Percentiles rank a stretch among this genome's conserved stretches.
phyloP scores from a whole-genome alignment of 2,113 vertebrate genomes.

The Platichthys flesus region DNA sequence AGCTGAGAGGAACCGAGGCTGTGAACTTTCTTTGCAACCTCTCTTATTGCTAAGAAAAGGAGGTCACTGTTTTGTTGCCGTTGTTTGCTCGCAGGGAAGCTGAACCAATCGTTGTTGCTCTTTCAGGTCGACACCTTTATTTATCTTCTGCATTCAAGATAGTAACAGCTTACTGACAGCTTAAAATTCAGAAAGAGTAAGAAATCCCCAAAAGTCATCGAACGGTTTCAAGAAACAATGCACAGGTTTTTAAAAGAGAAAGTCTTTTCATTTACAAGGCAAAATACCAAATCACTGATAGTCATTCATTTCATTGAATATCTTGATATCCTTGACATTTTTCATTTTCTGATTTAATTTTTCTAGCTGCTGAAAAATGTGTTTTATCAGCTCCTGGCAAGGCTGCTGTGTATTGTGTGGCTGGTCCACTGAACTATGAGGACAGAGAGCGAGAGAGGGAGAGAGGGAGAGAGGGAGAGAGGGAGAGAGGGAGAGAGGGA shows the following conservation, averaged over 20 bases:
- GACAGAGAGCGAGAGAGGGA: constrained; percentile 17
- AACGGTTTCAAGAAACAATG: too few relatives aligned
- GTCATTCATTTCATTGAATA: neutral
- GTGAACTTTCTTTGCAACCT: constrained; percentile 29
- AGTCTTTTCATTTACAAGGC: neutral
- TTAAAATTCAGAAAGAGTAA: constrained; percentile 10
- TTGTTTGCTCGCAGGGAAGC: constrained; percentile 23
- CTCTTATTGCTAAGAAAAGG: constrained; percentile 53
- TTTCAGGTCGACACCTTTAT: constrained; percentile 38
- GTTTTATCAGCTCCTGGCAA: constrained; percentile 40
- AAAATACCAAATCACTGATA: neutral
- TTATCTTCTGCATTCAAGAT: neutral
- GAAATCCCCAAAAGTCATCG: too few relatives aligned
- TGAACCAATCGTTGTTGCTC: constrained; percentile 13
- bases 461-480: constrained; percentile 4
- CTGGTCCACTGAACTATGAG: constrained; percentile 33
- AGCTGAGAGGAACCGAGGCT: constrained; percentile 47
- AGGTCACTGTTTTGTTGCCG: constrained; percentile 58
- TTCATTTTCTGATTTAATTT: constrained; percentile 36
- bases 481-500: neutral
- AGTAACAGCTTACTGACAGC: neutral
- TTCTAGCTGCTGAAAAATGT: constrained; percentile 35
- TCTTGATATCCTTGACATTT: constrained; percentile 22
- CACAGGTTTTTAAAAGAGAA: neutral
- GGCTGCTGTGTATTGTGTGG: constrained; percentile 51